Evolutionary conservation across 2,113 vertebrate species (phyloP), one percentile per base, ranked within the genome.

Genomic region (Anolis sagrei): DNA sequence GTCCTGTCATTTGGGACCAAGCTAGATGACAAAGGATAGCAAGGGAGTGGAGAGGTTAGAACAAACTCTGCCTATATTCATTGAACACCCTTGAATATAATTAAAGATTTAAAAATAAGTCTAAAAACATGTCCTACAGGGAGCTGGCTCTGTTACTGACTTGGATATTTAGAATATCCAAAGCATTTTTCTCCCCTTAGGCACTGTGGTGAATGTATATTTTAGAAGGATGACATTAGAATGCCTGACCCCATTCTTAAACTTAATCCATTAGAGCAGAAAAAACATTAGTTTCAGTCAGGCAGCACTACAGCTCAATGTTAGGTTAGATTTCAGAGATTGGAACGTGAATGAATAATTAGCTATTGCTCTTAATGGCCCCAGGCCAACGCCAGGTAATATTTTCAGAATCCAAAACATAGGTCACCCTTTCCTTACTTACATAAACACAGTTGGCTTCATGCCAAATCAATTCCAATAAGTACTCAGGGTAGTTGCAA

Each of bases 271-370:
- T 39, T 88, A 70, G 90, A 83, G 48, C 61, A 62, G 73, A 79
- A 34, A 79, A 34, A 85, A 36, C 18, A 89, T 82, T 82, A 83
- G 76, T 29, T 81, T 76, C 83, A 89, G 36, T 4, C 25, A 74
- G 88, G 81, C 4, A 88, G 76, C 49, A 82, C 86, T 91, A 90
- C 74, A 51, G 87, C 69, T 82, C 61, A 69, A 64, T 73, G 16
- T 93, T 61, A 90, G 84, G 32, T 49, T 83, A 62, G 18, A 44
- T 54, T 81, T 80, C 78, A 91, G 62, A 76, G 61, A 79, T 9
- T 0, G 0, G 76, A 76, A 84, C 58, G 66, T 58, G 51, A 86
- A 86, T 81, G 79, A 89, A 39, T n/a, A 86, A 86, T 87, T 86
- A 87, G 84, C 66, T 0, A 0, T 44, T 83, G 66, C 58, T 89